A percentile compares a stretch with the other conserved stretches of the same genome.
These are phyloP conservation scores for Arion vulgaris DNA, from an alignment of 1,140 invertebrate species.

Conservation along the genomic window DNA sequence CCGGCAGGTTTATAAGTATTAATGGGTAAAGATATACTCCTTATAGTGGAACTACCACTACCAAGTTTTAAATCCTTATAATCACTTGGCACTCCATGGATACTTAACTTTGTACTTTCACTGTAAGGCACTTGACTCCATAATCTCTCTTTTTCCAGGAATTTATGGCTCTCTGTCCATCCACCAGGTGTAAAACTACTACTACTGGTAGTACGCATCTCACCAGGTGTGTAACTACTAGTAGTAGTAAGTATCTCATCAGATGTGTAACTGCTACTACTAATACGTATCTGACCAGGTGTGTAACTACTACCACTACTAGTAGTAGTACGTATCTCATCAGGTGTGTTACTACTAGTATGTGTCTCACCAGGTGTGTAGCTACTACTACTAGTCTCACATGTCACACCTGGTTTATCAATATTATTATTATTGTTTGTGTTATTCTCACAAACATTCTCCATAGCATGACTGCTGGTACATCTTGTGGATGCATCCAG, in stretches of 20 bases:
- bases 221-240: neutral
- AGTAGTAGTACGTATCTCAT: neutral
- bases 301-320: neutral
- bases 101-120: neutral
- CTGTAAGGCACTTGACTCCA: neutral
- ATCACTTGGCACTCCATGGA: neutral
- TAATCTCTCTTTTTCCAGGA: neutral
- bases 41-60: neutral
- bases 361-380: no score
- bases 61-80: neutral
- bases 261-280: neutral
- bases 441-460: neutral
- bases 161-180: neutral
- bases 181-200: neutral
- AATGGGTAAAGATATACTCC: neutral
- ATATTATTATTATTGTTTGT: neutral
- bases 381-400: neutral
- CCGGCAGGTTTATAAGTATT: neutral
- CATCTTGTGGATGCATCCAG: neutral
- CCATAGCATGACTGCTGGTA: neutral
- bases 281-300: neutral
- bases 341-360: no score
- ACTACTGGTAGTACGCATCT: neutral
- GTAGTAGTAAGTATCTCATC: neutral
- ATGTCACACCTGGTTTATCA: neutral